Conservation (phyloP, 2,888 invertebrate genomes). For the Strigamia crassipes region DNA sequence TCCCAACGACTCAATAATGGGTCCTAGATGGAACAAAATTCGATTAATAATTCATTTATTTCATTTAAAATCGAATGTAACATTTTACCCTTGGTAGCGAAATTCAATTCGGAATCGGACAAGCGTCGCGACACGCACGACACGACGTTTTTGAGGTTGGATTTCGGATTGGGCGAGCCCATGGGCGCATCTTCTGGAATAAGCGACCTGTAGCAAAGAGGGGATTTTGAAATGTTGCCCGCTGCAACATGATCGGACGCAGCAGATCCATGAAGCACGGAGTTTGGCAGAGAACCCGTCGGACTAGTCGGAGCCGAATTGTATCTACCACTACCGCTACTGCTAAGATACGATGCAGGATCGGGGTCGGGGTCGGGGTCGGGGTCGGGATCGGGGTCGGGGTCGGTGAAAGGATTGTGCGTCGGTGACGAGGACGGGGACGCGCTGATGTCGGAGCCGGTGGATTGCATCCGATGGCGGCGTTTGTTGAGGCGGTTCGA, state of each 20-base stretch:
- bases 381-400: background rate
- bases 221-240: slow-evolving; percentile 35
- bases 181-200: slow-evolving; percentile 56
- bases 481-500: slow-evolving; percentile 41
- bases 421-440: background rate
- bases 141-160: slow-evolving; percentile 61
- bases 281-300: slow-evolving; percentile 7
- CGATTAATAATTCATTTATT: too few species aligned
- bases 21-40: slow-evolving; percentile 44
- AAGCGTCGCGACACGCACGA: slow-evolving; percentile 71
- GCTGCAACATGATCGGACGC: background rate
- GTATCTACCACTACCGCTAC: slow-evolving; percentile 12
- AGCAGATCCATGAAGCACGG: background rate
- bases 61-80: too few species aligned
- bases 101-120: slow-evolving; percentile 90
- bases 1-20: background rate
- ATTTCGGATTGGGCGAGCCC: slow-evolving; percentile 49
- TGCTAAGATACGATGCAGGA: slow-evolving; percentile 23
- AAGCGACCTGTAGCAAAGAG: slow-evolving; percentile 55
- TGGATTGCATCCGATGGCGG: slow-evolving; percentile 40
- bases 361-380: background rate
- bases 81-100: slow-evolving; percentile 84
- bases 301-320: slow-evolving; percentile 44
- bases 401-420: background rate
- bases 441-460: background rate